phyloP scores from a whole-genome alignment of 2,797 vertebrate genomes.

The Anguilla pacifica region DNA sequence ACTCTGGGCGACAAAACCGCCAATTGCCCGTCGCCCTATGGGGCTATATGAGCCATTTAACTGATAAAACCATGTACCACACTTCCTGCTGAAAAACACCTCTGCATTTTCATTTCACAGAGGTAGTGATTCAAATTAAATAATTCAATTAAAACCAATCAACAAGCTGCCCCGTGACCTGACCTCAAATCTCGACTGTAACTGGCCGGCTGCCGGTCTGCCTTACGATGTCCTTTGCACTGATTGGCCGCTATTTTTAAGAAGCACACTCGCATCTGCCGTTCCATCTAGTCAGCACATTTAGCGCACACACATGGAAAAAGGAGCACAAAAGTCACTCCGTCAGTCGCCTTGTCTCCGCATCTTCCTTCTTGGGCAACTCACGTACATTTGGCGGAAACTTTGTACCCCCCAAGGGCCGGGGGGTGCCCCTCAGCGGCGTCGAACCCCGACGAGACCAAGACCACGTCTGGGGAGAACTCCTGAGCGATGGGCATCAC shows the following conservation, averaged over 20 bases:
- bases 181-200: neutral
- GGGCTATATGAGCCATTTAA: neutral
- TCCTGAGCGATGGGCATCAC: conserved; percentile 94
- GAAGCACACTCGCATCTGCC: neutral
- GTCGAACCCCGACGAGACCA: conserved; percentile 93
- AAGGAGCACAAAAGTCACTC: neutral
- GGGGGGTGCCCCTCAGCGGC: conserved; percentile 89
- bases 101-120: neutral
- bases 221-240: neutral
- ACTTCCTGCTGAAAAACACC: neutral
- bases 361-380: neutral
- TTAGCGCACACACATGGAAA: neutral
- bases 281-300: neutral
- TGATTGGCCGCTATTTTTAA: neutral
- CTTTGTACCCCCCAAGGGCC: conserved; percentile 91
- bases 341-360: neutral
- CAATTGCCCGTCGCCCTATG: neutral
- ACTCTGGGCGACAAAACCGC: neutral
- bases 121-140: neutral
- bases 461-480: conserved; percentile 89
- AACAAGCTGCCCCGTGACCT: neutral
- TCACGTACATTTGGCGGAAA: conserved; percentile 91
- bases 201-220: neutral
- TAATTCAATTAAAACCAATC: neutral
- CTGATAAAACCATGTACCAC: neutral